Base-by-base conservation (phyloP, 2,113 vertebrate species). In the Anguilla rostrata region DNA sequence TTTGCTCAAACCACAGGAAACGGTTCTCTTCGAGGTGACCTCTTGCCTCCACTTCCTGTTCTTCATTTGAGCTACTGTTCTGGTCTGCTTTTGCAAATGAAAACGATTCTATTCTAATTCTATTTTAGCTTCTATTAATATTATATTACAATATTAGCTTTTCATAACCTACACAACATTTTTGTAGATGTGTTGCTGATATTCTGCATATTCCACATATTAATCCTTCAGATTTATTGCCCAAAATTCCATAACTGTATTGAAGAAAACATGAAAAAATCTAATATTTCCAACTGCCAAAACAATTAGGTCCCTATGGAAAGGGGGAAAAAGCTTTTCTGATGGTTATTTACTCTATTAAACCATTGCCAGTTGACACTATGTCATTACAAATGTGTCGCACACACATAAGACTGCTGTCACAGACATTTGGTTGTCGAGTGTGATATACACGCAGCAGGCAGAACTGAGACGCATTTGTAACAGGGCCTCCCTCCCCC, bases 21-120 rank as follows among this genome's bases (percentile, higher is more conserved):
- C 5, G 46, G 81, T n/a, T 66, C 88, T 81, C 43, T 34, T 75
- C 22, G 84, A 84, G 43, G 85, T 78, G 60, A 86, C 60, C 78
- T 71, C 79, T 41, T 18, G 5, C 6, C 57, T 84, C 39, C 57
- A 71, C 34, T 41, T 40, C 16, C 79, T 81, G 11, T 3, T 14
- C 26, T 9, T 75, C 71, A 9, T 75, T 34, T n/a, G 8, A 2
- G 11, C 9, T 7, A 12, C 71, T 75, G 71, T 34, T 75, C 26
- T 11, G 71, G 9, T 8, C 63, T 26, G 26, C 20, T 71, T 71
- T n/a, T 71, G 26, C 20, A 71, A 71, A 71, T 60, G 12, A 60
- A 7, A 20, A 60, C 5, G 14, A 12, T 14, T 20, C 43, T 6
- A 8, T 46, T 46, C 43, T 34, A 34, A 34, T 34, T 34, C 34